These are phyloP conservation scores for Chaetops frenatus DNA, from an alignment of 2,113 vertebrate species.

Conservation along the genomic window DNA sequence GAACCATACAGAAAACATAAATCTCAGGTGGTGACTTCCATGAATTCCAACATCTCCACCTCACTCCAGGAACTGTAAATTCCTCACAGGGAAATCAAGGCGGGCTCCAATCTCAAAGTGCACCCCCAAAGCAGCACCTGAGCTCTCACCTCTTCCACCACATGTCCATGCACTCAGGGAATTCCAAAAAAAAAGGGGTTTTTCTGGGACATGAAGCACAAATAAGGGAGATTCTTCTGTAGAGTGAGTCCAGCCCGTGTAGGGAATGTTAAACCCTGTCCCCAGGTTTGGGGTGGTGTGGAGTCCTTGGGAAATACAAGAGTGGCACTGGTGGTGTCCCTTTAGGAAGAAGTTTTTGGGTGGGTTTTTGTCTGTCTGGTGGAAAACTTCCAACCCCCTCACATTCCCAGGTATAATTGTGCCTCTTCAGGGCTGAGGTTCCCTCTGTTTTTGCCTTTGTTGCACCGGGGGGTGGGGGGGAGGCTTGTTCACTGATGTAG, in stretches of 20 bases:
- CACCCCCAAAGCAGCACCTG: background rate
- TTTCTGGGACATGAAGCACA: background rate
- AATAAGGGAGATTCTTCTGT: background rate
- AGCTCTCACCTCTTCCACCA: background rate
- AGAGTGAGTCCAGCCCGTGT: background rate
- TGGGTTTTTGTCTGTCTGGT: background rate
- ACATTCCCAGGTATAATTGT: background rate
- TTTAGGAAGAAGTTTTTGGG: fast-evolving
- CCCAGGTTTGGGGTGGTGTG: background rate
- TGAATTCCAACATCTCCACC: background rate
- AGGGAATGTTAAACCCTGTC: background rate
- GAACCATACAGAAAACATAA: background rate
- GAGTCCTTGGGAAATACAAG: fast-evolving
- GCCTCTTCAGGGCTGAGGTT: fast-evolving
- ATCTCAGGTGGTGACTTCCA: background rate
- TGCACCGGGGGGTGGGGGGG: background rate
- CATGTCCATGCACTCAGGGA: background rate
- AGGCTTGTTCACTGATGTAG: background rate
- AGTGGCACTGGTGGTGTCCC: background rate
- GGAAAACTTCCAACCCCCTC: background rate
- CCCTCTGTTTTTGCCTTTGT: background rate
- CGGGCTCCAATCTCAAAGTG: background rate
- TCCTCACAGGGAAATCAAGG: background rate
- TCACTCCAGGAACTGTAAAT: background rate
- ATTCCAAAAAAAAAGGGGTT: background rate